Conservation (phyloP, 37 sponge, comb jelly and placozoan species). For the Eunapius fragilis region DNA sequence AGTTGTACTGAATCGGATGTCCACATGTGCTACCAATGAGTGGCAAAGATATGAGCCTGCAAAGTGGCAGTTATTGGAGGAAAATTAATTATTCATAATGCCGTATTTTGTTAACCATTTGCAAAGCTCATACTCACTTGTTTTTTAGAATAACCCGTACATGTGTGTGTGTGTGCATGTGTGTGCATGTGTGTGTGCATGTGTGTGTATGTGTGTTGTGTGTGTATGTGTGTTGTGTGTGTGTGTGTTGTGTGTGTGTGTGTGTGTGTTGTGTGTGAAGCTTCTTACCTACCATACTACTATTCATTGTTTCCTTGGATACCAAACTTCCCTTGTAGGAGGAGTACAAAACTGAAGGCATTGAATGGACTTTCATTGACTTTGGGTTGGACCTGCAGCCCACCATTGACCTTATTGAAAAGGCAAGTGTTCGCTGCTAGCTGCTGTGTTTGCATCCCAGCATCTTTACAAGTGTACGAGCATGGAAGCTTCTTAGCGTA, state of each 20-base stretch:
- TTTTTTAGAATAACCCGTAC: too few species aligned
- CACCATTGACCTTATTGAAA: conserved; percentile 98
- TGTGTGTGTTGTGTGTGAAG: background rate
- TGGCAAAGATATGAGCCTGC: too few species aligned
- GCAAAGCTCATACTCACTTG: too few species aligned
- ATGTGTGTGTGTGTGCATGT: background rate
- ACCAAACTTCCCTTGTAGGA: conserved; percentile 53
- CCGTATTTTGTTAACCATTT: too few species aligned
- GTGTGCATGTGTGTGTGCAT: background rate
- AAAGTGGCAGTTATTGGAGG: too few species aligned
- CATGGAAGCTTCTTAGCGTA: too few species aligned
- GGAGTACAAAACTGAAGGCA: conserved; percentile 96
- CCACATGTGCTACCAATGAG: too few species aligned
- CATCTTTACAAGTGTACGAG: too few species aligned
- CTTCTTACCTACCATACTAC: background rate
- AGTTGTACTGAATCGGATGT: too few species aligned
- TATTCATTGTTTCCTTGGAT: background rate
- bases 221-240: background rate
- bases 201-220: background rate
- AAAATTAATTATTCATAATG: too few species aligned
- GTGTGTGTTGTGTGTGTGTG: background rate
- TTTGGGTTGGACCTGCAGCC: conserved; percentile 99
- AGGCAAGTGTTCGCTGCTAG: conserved; percentile 31
- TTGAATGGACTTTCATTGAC: conserved; percentile 99
- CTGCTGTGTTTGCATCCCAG: too few species aligned